A percentile compares a stretch with the other conserved stretches of the same genome.
These are phyloP conservation scores for Drepanosiphum platanoidis DNA, from an alignment of 2,888 invertebrate genomes.

Conservation along the genomic window DNA sequence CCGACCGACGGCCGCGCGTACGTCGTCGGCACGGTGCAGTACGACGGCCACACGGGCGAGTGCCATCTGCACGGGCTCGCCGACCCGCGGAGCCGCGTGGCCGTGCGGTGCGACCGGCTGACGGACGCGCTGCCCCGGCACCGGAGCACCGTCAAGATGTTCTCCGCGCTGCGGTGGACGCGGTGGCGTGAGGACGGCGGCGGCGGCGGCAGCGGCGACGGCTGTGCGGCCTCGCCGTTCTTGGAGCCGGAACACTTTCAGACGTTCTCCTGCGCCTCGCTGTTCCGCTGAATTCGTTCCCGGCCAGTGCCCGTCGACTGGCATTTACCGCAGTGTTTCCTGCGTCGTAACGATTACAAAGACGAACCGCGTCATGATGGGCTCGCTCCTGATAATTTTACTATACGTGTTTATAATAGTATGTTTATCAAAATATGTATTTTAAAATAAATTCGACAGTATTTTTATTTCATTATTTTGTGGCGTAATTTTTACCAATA, in stretches of 20 bases:
- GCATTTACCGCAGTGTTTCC: no score
- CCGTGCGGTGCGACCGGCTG: slow-evolving; percentile 19
- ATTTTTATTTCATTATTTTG: no score
- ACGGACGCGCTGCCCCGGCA: slow-evolving; percentile 19
- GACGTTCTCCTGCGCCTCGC: background rate
- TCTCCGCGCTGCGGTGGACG: slow-evolving; percentile 60
- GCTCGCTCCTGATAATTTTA: no score
- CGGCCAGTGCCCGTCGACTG: no score
- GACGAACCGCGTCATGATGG: no score
- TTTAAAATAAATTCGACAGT: no score
- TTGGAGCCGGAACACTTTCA: slow-evolving; percentile 44
- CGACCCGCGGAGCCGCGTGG: slow-evolving; percentile 17
- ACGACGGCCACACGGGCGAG: slow-evolving; percentile 10
- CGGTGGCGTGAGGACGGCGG: background rate
- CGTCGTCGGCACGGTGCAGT: slow-evolving; percentile 25
- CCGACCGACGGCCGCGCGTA: background rate
- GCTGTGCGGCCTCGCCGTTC: background rate
- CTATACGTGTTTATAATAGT: no score
- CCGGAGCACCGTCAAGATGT: slow-evolving; percentile 63
- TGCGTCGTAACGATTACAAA: no score
- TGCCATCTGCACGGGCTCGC: slow-evolving; percentile 36
- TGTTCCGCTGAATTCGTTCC: background rate
- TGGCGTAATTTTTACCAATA: no score
- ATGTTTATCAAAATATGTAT: no score
- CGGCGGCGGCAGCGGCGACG: background rate